These are phyloP conservation scores for Dicycla oo DNA, from an alignment of 2,888 invertebrate genomes.

Conservation along the genomic window DNA sequence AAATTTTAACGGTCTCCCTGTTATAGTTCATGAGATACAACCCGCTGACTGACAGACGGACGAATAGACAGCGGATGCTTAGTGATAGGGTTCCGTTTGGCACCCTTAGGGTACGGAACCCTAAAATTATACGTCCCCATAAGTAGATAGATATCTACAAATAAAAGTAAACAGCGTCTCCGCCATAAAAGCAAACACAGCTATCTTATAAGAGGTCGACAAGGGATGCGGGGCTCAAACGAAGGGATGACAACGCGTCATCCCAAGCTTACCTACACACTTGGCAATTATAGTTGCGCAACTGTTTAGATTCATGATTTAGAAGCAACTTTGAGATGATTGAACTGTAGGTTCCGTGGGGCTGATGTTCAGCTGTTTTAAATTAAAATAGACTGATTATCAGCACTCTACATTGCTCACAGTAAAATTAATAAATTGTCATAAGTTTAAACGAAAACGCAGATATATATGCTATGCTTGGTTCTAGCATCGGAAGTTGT, in stretches of 20 bases:
- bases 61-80: too few species aligned
- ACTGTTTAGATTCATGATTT: slow-evolving; percentile 12
- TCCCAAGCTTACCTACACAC: slow-evolving; percentile 10
- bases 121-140: neutral
- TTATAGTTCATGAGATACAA: too few species aligned
- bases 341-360: neutral
- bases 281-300: slow-evolving; percentile 23
- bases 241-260: slow-evolving; percentile 53
- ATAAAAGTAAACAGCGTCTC: slow-evolving; percentile 40
- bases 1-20: too few species aligned
- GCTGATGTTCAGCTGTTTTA: neutral
- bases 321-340: neutral
- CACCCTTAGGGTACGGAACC: too few species aligned
- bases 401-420: neutral
- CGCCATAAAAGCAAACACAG: slow-evolving; percentile 47
- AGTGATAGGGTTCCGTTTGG: too few species aligned
- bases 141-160: slow-evolving; percentile 5
- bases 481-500: too few species aligned
- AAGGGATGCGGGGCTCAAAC: slow-evolving; percentile 34
- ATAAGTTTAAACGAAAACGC: neutral
- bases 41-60: too few species aligned
- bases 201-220: slow-evolving; percentile 42
- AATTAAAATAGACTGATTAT: neutral
- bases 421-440: neutral
- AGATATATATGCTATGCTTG: neutral